Base-by-base conservation (phyloP, 2,888 invertebrate genomes). In the Drosophila ezoana region DNA sequence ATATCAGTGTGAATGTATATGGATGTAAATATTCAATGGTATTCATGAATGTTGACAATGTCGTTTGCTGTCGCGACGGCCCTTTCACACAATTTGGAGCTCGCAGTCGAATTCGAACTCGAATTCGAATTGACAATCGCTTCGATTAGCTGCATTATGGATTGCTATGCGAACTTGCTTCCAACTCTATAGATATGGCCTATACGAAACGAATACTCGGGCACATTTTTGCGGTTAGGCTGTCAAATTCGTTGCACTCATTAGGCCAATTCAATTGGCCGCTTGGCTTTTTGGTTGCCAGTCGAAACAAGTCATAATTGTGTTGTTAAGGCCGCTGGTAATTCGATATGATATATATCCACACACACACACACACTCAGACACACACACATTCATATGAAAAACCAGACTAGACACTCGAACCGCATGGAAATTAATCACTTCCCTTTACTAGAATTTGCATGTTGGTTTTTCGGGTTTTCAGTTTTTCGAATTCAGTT, bases 211-310 rank as follows among this genome's bases (percentile, higher is more conserved):
- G 45, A 45, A 51, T 33, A 44, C 44, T 16, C 43, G 53, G 35
- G 40, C 56, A 59, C 44, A 61, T 49, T 43, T 72, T 73, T 69
- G 77, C 61, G 64, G 62, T 60, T 57, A 14, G 56, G 53, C 83
- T 87, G 87, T 85, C 85, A 74, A 71, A 87, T 87, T 87, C 87
- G 89, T 87, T 89, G 85, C 82, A 84, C 79, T 89, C 87, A 89
- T 84, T 84, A 84, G 85, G 79, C 73, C 85, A 84, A 84, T 84
- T 84, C 47, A 84, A 73, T 79, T 81, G 86, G 60, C 49, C 74
- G 66, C 57, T 75, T 75, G 64, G 53, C 64, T 61, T 63, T 72
- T 69, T 59, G 65, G 54, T 68, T 44, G 57, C 72, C 59, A 82
- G 52, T 58, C 60, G 73, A 70, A 53, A 74, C 86, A 61, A 74